Percentiles rank a stretch among this genome's conserved stretches.
phyloP scores from a whole-genome alignment of 2,888 invertebrate genomes.

The Noctua pronuba region DNA sequence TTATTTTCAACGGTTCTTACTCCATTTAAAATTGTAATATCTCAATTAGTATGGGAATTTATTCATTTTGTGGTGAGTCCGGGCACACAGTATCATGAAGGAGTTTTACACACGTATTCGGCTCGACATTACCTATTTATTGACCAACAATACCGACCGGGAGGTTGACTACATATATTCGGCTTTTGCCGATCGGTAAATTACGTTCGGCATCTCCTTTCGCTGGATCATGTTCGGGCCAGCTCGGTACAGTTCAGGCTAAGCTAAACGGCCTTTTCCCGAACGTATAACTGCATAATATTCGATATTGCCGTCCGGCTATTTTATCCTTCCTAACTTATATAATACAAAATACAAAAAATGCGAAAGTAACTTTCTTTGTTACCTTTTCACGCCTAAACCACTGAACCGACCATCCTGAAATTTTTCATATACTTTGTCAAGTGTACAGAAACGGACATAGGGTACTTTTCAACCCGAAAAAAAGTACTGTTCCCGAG shows the following conservation, averaged over 20 bases:
- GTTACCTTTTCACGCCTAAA: no score
- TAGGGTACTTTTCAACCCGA: no score
- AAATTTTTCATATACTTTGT: no score
- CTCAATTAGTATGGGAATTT: conserved; percentile 57
- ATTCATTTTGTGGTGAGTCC: conserved; percentile 40
- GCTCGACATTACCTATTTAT: no score
- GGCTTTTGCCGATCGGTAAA: not conserved
- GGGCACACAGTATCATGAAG: conserved; percentile 8
- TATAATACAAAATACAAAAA: no score
- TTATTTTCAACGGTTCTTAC: conserved; percentile 37
- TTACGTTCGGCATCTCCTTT: not conserved
- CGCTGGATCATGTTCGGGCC: not conserved
- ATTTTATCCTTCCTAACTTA: no score
- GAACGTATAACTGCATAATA: not conserved
- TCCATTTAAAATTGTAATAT: conserved; percentile 62
- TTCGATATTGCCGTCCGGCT: not conserved
- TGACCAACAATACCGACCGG: no score
- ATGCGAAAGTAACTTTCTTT: no score
- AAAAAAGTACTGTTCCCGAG: no score
- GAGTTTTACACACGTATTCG: not conserved
- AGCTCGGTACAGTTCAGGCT: not conserved
- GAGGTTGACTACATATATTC: not conserved
- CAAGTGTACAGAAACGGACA: no score
- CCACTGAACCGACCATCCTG: no score
- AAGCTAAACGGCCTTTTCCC: not conserved